Base-by-base conservation (phyloP, 2,797 vertebrate species). In the Florisuga fusca region DNA sequence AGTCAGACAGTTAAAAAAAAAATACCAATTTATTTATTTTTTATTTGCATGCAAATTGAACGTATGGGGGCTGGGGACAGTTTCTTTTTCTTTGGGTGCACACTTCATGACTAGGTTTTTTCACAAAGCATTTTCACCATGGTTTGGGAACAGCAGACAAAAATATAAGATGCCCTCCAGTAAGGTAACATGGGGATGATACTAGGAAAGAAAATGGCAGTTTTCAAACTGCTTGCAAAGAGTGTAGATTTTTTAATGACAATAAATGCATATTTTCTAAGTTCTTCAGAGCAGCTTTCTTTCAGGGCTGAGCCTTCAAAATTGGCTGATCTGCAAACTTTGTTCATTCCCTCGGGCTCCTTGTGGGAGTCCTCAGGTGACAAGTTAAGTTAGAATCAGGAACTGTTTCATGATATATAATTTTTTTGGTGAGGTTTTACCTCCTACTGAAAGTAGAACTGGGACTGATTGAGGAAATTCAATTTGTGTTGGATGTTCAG, bases 381-480 rank as follows among this genome's bases (percentile, higher is more conserved):
- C 50, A 75, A 64, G 29, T 64, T 72, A 68, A 72, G 43, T 58
- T 92, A 69, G 43, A 94, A 74, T 78, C 58, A 78, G 62, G 38
- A 93, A 76, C 48, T 69, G 10, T 79, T 94, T 23, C 27, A 90
- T 57, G 57, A 91, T 76, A 66, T n/a, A 38, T 2, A 18, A 5
- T 41, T 41, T 63, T 41, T 83, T 95, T 23, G 61, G 36, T 81
- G 76, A 82, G 36, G 34, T 62, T 94, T 95, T 91, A 41, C 66
- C 22, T 88, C 43, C 59, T 79, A 31, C 87, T 67, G 48, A 76
- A 78, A 43, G 33, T 69, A 79, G 62, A 84, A 68, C 38, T 74
- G 29, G 29, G 48, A 12, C 21, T 87, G 61, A 92, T 87, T 5
- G 5, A 86, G 55, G n/a, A 46, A 66, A 84, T 57, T 59, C 10